Base-by-base conservation (phyloP, 2,113 vertebrate species). In the Hippocampus abdominalis region DNA sequence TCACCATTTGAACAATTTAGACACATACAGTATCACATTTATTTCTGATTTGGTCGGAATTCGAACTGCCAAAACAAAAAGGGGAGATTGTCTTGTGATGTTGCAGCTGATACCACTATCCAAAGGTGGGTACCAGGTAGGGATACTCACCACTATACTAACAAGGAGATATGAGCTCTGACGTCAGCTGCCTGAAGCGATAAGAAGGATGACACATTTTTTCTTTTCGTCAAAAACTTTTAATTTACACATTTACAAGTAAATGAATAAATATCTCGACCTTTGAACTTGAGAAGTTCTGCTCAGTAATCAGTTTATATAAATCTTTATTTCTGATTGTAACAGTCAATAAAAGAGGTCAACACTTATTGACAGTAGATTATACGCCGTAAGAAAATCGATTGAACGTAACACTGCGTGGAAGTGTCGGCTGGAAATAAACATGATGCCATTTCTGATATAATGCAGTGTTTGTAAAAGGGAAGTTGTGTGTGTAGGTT, bases 171-270 rank as follows among this genome's bases (percentile, higher is more conserved):
- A 46, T 15, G 3, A 9, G 13, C 7, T 51, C 18, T 51, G 48
- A 51, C 48, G 8, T 51, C 48, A 51, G 7, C 21, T 53, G 2
- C 21, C n/a, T n/a, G 16, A 39, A 39, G 32, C 2, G 27, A 3
- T 21, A 29, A 10, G 20, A 13, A 36, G 32, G 18, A 21, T 4
- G 3, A 11, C 16, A 16, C 42, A 44, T 44, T 44, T 44, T 40
- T 44, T 44, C 12, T 5, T 49, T 49, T 49, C 0, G 60, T 62
- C 16, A 21, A 62, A 62, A 39, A n/a, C 27, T 62, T 61, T 64
- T 64, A 27, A 44, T 64, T 46, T 64, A 64, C 62, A 64, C 40
- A 64, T 64, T 64, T 64, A 64, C 63, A 64, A 64, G 63, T 48
- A 46, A 64, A 62, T 39, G 32, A 62, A 62, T 62, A 62, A 62